Conservation (phyloP, 2,888 invertebrate species). For the Archips crataeganus region DNA sequence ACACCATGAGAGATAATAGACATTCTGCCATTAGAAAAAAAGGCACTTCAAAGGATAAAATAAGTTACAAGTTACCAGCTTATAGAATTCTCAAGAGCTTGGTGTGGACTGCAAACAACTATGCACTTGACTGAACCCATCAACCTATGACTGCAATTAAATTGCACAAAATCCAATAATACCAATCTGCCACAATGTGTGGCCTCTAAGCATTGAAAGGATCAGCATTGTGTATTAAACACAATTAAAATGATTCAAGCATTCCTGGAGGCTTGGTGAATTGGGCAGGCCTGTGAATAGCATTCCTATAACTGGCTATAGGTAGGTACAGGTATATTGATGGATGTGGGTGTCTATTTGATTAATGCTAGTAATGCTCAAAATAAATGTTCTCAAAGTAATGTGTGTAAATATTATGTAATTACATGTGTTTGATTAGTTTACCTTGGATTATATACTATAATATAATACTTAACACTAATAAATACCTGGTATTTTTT, state of each 20-base stretch:
- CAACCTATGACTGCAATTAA: slow-evolving; percentile 55
- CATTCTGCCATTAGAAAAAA: too few species aligned
- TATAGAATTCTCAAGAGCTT: neutral
- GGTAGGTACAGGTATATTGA: neutral
- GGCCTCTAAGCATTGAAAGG: slow-evolving; percentile 52
- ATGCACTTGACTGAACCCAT: slow-evolving; percentile 20
- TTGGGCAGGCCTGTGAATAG: slow-evolving; percentile 25
- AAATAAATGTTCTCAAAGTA: too few species aligned
- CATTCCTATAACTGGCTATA: slow-evolving; percentile 16
- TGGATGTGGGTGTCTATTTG: neutral
- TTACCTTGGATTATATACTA: too few species aligned
- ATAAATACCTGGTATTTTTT: too few species aligned
- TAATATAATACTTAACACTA: too few species aligned
- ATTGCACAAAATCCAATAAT: slow-evolving; percentile 62
- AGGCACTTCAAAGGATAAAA: too few species aligned
- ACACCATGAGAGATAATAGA: too few species aligned
- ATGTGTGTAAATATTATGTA: too few species aligned
- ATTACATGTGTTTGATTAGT: too few species aligned
- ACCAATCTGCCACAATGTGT: slow-evolving; percentile 58
- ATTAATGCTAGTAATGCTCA: neutral
- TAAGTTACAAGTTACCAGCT: neutral
- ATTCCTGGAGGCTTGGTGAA: slow-evolving; percentile 35
- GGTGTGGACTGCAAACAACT: neutral
- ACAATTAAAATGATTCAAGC: slow-evolving; percentile 54
- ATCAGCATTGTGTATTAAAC: slow-evolving; percentile 35